Base-by-base conservation (phyloP, 2,888 invertebrate genomes). In the Torymus texanus region DNA sequence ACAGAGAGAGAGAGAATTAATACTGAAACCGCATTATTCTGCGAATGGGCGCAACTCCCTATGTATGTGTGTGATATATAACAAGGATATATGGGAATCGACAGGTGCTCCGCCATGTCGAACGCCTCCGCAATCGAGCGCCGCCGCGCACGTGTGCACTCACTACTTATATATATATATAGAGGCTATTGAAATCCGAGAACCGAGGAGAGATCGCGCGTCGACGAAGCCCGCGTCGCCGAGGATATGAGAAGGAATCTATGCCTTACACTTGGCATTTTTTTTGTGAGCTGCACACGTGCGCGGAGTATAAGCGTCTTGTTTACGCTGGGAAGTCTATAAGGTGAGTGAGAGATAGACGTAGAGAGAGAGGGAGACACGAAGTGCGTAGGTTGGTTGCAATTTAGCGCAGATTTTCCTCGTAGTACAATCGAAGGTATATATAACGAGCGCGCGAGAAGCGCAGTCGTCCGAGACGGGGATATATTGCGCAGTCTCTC, bases 81-180 rank as follows among this genome's bases (percentile, higher is more conserved):
- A 18, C 29, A 55, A 55, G 59, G 72, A 66, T 66, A 67, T 63
- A 70, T 51, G 65, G 21, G 58, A 74, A 58, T 65, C 74, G 79
- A 75, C 74, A 79, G 75, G 79, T 75, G 77, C 74, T 73, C 5
- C 14, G 12, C 53, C 58, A 68, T 62, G 75, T 68, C 71, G 66
- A 78, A 78, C 78, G 78, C 78, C 78, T 78, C 78, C 72, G 63
- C 76, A 62, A 53, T 59, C 65, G 65, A 14, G 51, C 56, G 13
- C 41, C 41, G 56, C 55, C 55, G 11, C 5, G 3, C 29, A 29
- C 29, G 51, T 24, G 55, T 24, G 63, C 29, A 14, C 62, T 51
- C 29, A 5, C 29, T 29, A 29, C 10, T 5, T 8, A 41, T 8
- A 1, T 41, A 41, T 41, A 41, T 41, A 41, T 41, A 41, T 55